phyloP scores from a whole-genome alignment of 2,113 vertebrate species.

The Serranochromis macrocephalus region DNA sequence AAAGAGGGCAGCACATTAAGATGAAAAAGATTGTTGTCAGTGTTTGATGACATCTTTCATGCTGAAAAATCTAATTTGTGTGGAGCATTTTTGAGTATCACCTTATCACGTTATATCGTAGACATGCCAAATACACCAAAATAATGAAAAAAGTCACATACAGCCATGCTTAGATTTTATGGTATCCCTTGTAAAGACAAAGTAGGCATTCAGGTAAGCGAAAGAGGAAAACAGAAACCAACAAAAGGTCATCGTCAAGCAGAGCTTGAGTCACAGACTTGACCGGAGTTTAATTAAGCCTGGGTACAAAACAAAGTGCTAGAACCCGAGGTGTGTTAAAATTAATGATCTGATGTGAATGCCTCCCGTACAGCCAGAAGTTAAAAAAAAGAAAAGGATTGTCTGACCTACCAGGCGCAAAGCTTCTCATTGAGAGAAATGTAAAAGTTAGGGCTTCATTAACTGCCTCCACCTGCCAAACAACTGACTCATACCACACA shows the following conservation, averaged over 20 bases:
- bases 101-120: not conserved
- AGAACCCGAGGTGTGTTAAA: conserved; percentile 15
- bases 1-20: not conserved
- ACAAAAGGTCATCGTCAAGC: not conserved
- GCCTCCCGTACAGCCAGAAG: not conserved
- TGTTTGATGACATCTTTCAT: not conserved
- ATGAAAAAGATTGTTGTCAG: not conserved
- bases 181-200: not conserved
- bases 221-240: not conserved
- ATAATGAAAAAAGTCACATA: rapidly evolving
- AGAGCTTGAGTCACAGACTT: not conserved
- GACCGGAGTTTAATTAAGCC: conserved; percentile 47
- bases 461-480: conserved; percentile 31
- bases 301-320: not conserved
- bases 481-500: conserved; percentile 12
- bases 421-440: conserved; percentile 13
- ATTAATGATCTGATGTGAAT: conserved; percentile 46
- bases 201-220: not conserved
- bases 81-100: not conserved
- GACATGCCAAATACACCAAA: not conserved
- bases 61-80: not conserved
- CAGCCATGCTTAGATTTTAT: not conserved
- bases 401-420: conserved; percentile 5
- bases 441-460: conserved; percentile 30
- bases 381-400: not conserved